Base-by-base conservation (phyloP, 2,797 vertebrate genomes). In the Lutjanus argentimaculatus region DNA sequence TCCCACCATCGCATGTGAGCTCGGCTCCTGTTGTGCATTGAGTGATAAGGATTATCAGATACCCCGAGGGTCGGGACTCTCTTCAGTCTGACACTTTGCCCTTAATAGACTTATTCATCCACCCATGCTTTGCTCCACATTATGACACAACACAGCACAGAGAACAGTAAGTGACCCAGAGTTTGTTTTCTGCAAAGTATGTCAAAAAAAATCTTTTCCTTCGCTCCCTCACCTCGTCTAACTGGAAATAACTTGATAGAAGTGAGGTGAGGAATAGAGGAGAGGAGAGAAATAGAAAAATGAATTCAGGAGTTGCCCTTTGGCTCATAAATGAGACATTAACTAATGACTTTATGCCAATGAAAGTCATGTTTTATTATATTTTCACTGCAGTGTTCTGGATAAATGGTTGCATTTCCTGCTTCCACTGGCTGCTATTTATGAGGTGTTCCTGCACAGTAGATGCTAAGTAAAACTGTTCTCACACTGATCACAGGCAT, bases 351-450 rank as follows among this genome's bases (percentile, higher is more conserved):
- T 56, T 69, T 21, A 57, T n/a, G 53, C 56, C 49, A 73, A 55
- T 74, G 74, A 76, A 82, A 57, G 49, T 62, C 49, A 46, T 15
- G n/a, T 30, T 84, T 55, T 49, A 71, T 75, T 58, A 42, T 46
- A 9, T 48, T 83, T 57, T 49, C 19, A 57, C 40, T 12, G 40
- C 45, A 52, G 6, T 42, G 40, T 30, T 43, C 36, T 45, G n/a
- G 19, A 49, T 22, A 21, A 16, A 61, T 45, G 12, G 7, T 45
- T 63, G 13, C 22, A n/a, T 22, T 78, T 51, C 45, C 7, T 52
- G 7, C 14, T 51, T 30, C 21, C 3, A 59, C 12, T 55, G 19
- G 46, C 43, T 56, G 52, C 11, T 51, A 51, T 51, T 71, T 71
- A 22, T 56, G 66, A 40, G 19, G 42, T 13, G 30, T 25, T 14